Percentiles rank a stretch among this genome's conserved stretches.
Conservation (phyloP, 2,888 invertebrate genomes). For the Andricus curvator region DNA sequence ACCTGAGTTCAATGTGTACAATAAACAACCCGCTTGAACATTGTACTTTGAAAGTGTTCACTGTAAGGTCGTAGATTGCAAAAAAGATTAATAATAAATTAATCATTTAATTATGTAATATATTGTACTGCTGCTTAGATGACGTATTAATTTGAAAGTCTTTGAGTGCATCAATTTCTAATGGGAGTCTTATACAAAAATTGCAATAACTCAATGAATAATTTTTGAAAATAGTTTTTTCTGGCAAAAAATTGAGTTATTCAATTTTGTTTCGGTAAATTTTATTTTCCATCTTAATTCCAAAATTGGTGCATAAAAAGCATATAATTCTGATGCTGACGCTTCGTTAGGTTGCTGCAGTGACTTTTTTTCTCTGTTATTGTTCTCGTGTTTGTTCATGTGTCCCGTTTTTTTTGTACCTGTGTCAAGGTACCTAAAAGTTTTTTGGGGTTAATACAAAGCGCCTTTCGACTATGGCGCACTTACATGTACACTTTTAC, state of each 20-base stretch:
- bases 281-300: not conserved
- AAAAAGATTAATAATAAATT: slow-evolving; percentile 62
- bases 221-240: not conserved
- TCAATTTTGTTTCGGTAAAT: not conserved
- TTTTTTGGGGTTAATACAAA: slow-evolving; percentile 3
- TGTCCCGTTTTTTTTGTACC: slow-evolving; percentile 56
- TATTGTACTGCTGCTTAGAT: slow-evolving; percentile 70
- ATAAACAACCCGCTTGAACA: slow-evolving; percentile 72
- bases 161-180: slow-evolving; percentile 54
- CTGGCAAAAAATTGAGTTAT: not conserved
- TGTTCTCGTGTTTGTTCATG: slow-evolving; percentile 53
- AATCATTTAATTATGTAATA: slow-evolving; percentile 42
- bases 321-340: slow-evolving; percentile 58
- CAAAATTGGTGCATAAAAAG: slow-evolving; percentile 26
- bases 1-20: slow-evolving; percentile 60
- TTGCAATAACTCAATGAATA: not conserved
- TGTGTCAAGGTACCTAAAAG: slow-evolving; percentile 56
- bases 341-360: slow-evolving; percentile 72
- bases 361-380: slow-evolving; percentile 57
- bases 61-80: slow-evolving; percentile 63
- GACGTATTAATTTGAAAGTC: slow-evolving; percentile 62
- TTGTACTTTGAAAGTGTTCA: slow-evolving; percentile 46
- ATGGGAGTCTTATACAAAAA: slow-evolving; percentile 12
- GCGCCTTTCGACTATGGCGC: slow-evolving; percentile 14
- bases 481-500: slow-evolving; percentile 22